phyloP scores from a whole-genome alignment of 2,113 vertebrate genomes.

The Turdus rufiventris region DNA sequence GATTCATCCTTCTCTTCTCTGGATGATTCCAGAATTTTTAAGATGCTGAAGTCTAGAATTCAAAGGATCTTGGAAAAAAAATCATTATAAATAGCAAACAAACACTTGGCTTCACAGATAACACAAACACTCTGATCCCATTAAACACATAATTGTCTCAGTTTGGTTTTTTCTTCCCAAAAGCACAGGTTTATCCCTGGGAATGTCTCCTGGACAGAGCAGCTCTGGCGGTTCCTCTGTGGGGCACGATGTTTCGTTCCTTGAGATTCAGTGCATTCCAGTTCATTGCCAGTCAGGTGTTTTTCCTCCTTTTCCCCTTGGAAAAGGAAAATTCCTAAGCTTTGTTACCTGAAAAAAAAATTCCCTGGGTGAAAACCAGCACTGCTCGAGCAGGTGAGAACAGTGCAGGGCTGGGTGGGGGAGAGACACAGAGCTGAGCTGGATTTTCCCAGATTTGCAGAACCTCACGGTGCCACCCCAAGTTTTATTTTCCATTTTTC shows the following conservation, averaged over 20 bases:
- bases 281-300: neutral
- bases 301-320: neutral
- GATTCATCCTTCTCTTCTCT: neutral
- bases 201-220: neutral
- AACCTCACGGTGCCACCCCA: neutral
- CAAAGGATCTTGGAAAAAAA: neutral
- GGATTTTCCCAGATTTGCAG: neutral
- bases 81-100: neutral
- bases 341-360: neutral
- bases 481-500: neutral
- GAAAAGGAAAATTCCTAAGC: neutral
- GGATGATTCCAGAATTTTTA: neutral
- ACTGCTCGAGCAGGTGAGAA: neutral
- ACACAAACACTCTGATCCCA: neutral
- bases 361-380: neutral
- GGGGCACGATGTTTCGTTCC: fast-evolving
- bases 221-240: neutral
- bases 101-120: neutral
- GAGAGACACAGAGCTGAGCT: neutral
- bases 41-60: neutral
- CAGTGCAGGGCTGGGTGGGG: neutral
- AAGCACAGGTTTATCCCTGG: neutral
- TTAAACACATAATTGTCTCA: neutral
- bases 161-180: neutral
- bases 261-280: neutral